A percentile compares a stretch with the other conserved stretches of the same genome.
Conservation (phyloP, 2,797 vertebrate genomes). For the Pseudomugil gertrudae region DNA sequence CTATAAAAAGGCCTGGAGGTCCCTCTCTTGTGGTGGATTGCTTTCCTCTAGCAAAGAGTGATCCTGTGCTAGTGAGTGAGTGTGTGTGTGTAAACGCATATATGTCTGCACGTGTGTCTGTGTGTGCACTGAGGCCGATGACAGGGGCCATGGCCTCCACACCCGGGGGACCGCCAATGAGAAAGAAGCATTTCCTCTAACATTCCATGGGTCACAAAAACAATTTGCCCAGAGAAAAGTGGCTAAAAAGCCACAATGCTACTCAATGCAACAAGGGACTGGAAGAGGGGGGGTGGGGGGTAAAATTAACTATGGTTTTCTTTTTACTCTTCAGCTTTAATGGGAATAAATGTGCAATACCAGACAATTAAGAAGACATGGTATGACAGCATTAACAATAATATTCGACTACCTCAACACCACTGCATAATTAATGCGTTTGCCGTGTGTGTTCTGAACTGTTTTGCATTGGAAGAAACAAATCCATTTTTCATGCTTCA, state of each 20-base stretch:
- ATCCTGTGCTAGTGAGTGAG: conserved; percentile 45
- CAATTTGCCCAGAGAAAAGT: conserved; percentile 84
- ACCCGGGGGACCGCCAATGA: conserved; percentile 84
- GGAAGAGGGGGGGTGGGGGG: conserved; percentile 4
- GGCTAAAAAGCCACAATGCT: conserved; percentile 79
- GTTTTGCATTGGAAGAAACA: conserved; percentile 77
- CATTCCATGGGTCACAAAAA: conserved; percentile 85
- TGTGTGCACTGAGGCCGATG: conserved; percentile 76
- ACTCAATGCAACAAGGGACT: conserved; percentile 41
- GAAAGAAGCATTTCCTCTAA: conserved; percentile 87
- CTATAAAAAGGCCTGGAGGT: conserved; percentile 82
- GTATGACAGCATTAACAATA: conserved; percentile 56
- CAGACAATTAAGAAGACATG: conserved; percentile 51
- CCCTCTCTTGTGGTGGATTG: conserved; percentile 81
- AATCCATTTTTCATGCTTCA: conserved; percentile 79
- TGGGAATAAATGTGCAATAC: conserved; percentile 26
- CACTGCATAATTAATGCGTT: conserved; percentile 73
- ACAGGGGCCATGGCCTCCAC: conserved; percentile 84
- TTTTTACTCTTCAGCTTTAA: conserved; percentile 38
- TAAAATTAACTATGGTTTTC: conserved; percentile 27
- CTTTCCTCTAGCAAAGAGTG: conserved; percentile 78
- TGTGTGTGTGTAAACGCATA: conserved; percentile 14
- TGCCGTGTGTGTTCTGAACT: conserved; percentile 63
- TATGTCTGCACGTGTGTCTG: conserved; percentile 25
- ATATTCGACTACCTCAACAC: conserved; percentile 38